phyloP scores from a whole-genome alignment of 2,797 vertebrate species.

The Danionella dracula region DNA sequence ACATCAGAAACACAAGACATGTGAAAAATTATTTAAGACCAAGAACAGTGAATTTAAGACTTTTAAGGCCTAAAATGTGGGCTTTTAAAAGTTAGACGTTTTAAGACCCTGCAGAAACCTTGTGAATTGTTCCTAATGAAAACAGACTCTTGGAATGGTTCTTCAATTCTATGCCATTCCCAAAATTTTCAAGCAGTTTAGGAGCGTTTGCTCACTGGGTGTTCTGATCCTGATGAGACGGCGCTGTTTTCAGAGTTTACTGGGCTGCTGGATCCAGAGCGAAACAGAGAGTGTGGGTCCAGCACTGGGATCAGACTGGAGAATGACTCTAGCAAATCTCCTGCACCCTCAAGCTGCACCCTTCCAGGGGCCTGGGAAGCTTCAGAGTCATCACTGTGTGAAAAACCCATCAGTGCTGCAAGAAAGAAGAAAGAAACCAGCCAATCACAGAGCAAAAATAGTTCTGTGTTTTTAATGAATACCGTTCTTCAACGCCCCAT shows the following conservation, averaged over 20 bases:
- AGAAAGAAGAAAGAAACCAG: neutral
- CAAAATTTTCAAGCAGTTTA: no score
- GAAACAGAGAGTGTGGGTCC: constrained; percentile 77
- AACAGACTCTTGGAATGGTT: neutral
- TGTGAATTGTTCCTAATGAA: no score
- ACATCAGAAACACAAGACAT: no score
- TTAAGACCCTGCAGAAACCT: no score
- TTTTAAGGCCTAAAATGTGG: no score
- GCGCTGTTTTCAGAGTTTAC: constrained; percentile 96
- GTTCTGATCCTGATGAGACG: constrained; percentile 95
- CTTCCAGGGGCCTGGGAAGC: constrained; percentile 72
- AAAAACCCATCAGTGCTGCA: constrained; percentile 22
- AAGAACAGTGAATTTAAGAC: no score
- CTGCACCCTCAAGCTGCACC: constrained; percentile 74
- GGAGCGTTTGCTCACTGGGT: constrained; percentile 60
- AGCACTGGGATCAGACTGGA: constrained; percentile 66
- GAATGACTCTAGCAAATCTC: constrained; percentile 85
- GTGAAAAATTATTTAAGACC: no score
- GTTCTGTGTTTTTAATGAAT: neutral
- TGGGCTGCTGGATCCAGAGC: constrained; percentile 94
- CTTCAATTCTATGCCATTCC: no score
- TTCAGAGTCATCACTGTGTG: constrained; percentile 72
- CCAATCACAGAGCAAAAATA: no score
- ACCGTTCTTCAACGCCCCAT: neutral
- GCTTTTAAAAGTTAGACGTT: no score